phyloP scores from a whole-genome alignment of 2,113 vertebrate genomes.

The Procavia capensis region DNA sequence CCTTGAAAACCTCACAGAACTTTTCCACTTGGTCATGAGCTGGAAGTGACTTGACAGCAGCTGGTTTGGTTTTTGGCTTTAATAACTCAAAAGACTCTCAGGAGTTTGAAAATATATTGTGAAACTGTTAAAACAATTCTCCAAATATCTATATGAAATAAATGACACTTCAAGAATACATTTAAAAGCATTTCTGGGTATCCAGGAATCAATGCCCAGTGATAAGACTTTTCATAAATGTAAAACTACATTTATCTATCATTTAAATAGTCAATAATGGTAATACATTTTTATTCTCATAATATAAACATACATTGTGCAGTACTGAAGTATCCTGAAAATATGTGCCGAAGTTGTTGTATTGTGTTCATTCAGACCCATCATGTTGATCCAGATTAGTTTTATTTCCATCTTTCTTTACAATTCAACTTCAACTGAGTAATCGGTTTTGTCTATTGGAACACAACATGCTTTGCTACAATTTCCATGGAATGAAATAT shows the following conservation, averaged over 20 bases:
- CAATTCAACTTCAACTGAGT: not conserved
- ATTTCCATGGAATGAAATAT: not conserved
- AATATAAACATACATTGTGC: not conserved
- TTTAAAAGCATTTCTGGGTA: not conserved
- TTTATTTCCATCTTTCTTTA: not conserved
- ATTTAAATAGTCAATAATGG: not conserved
- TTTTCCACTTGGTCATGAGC: not conserved
- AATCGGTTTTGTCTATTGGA: not conserved
- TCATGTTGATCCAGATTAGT: not conserved
- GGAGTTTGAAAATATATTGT: not conserved
- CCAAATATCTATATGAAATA: not conserved
- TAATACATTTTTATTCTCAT: not conserved
- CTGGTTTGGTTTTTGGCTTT: not conserved
- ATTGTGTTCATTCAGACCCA: not conserved
- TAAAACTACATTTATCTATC: conserved; percentile 1
- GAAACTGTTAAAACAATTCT: not conserved
- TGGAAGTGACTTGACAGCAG: not conserved
- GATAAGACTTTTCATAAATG: not conserved
- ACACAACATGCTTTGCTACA: not conserved
- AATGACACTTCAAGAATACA: not conserved
- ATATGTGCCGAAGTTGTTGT: not conserved
- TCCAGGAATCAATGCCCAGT: not conserved
- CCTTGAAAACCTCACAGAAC: not conserved
- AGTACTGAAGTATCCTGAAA: not conserved
- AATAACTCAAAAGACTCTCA: not conserved